Evolutionary conservation across 2,797 vertebrate species (phyloP).

Genomic region (Lycodopsis pacificus): DNA sequence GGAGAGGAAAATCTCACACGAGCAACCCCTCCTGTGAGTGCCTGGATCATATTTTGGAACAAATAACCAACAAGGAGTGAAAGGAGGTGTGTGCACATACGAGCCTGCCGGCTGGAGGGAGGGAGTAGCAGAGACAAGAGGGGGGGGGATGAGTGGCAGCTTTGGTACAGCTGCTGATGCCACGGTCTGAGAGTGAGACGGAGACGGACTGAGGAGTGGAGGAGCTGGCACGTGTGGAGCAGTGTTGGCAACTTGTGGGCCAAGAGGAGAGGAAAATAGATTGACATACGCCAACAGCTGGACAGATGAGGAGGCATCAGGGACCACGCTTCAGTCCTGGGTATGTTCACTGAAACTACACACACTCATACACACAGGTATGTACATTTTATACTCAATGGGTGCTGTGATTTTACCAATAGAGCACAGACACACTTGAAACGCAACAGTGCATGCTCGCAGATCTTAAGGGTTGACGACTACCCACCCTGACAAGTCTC

Average conservation of each 20-base stretch:
- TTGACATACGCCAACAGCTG: slow-evolving; percentile 57
- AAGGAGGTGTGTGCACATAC: slow-evolving; percentile 57
- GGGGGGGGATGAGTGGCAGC: slow-evolving; percentile 57
- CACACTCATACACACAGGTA: slow-evolving; percentile 5
- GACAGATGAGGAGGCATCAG: slow-evolving; percentile 77
- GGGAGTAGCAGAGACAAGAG: slow-evolving; percentile 34
- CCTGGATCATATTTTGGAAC: slow-evolving; percentile 43
- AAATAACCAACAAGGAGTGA: slow-evolving; percentile 56
- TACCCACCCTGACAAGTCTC: slow-evolving; percentile 73
- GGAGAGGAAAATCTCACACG: slow-evolving; percentile 46
- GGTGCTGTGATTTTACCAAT: slow-evolving; percentile 37
- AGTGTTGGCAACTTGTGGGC: slow-evolving; percentile 68
- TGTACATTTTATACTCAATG: slow-evolving; percentile 22
- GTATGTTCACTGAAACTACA: slow-evolving; percentile 63
- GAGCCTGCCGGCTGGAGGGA: slow-evolving; percentile 48
- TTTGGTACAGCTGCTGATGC: slow-evolving; percentile 68
- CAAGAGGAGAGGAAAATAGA: slow-evolving; percentile 47
- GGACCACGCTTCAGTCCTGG: slow-evolving; percentile 73
- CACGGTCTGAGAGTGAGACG: slow-evolving; percentile 60
- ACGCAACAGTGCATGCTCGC: slow-evolving; percentile 62
- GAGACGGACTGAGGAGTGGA: slow-evolving; percentile 49
- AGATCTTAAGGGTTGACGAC: slow-evolving; percentile 63
- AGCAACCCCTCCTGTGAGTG: slow-evolving; percentile 25
- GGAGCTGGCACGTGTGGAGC: slow-evolving; percentile 57
- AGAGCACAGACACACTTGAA: slow-evolving; percentile 42